These are phyloP conservation scores for Entomobrya multifasciata DNA, from an alignment of 2,888 invertebrate species.

Conservation along the genomic window DNA sequence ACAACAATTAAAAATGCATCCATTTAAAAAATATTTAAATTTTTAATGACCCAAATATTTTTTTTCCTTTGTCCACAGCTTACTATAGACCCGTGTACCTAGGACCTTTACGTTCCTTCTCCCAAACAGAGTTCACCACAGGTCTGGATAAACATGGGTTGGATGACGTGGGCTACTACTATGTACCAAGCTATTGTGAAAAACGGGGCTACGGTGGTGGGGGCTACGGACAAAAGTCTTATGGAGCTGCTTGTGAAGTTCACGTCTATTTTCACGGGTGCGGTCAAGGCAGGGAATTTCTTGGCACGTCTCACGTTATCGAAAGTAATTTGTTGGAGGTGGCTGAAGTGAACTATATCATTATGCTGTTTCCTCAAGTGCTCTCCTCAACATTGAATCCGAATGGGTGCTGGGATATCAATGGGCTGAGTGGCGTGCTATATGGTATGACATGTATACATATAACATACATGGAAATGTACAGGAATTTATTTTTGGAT, in stretches of 20 bases:
- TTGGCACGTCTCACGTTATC: slow-evolving; percentile 67
- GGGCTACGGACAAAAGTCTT: not conserved
- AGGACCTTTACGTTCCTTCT: slow-evolving; percentile 65
- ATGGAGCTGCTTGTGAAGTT: not conserved
- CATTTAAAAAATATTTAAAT: not conserved
- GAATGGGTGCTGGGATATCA: slow-evolving; percentile 73
- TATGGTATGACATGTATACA: slow-evolving; percentile 62
- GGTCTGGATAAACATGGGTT: slow-evolving; percentile 48
- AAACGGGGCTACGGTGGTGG: not conserved
- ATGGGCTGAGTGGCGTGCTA: slow-evolving; percentile 63
- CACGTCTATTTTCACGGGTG: slow-evolving; percentile 77
- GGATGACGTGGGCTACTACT: slow-evolving; percentile 70
- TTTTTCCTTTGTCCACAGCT: not conserved
- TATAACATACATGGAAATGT: not conserved
- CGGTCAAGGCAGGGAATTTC: slow-evolving; percentile 69
- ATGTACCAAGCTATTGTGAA: slow-evolving; percentile 67
- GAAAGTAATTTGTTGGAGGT: slow-evolving; percentile 73
- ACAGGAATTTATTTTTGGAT: not conserved
- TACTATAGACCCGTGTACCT: not conserved
- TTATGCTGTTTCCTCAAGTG: slow-evolving; percentile 76
- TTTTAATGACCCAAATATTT: not conserved
- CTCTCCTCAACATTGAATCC: slow-evolving; percentile 66
- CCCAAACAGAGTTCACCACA: slow-evolving; percentile 71
- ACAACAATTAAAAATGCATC: too few species aligned
- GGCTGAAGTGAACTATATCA: slow-evolving; percentile 70